These are phyloP conservation scores for Aramus guarauna DNA, from an alignment of 2,113 vertebrate species.

Conservation along the genomic window DNA sequence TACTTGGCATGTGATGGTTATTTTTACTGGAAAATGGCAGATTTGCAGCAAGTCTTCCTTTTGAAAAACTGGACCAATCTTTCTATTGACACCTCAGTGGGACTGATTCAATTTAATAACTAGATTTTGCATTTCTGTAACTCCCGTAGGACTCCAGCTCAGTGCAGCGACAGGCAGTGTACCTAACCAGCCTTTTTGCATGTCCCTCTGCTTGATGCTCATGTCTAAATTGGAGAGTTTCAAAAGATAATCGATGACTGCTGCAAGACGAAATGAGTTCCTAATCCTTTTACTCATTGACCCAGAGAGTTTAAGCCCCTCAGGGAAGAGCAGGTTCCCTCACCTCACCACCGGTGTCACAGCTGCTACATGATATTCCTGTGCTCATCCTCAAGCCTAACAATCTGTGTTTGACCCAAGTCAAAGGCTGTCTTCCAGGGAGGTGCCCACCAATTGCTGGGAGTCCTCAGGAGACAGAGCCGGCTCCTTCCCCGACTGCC, in stretches of 20 bases:
- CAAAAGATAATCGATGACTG: neutral
- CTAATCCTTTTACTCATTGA: neutral
- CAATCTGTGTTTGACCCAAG: neutral
- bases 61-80: neutral
- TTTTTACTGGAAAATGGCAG: neutral
- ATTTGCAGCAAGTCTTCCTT: neutral
- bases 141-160: neutral
- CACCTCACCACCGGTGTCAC: neutral
- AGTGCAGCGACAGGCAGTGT: accelerated
- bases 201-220: neutral
- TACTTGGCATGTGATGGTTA: neutral
- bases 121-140: neutral
- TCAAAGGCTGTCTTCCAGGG: neutral
- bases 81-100: neutral
- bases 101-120: neutral
- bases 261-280: neutral
- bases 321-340: neutral
- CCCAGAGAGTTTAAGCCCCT: neutral
- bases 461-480: neutral
- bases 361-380: neutral
- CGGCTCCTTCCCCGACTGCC: neutral
- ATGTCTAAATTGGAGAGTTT: neutral
- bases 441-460: neutral
- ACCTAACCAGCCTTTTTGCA: neutral
- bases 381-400: neutral